These are phyloP conservation scores for Rhinolophus sinicus DNA, from an alignment of 2,113 vertebrate species.

Conservation along the genomic window DNA sequence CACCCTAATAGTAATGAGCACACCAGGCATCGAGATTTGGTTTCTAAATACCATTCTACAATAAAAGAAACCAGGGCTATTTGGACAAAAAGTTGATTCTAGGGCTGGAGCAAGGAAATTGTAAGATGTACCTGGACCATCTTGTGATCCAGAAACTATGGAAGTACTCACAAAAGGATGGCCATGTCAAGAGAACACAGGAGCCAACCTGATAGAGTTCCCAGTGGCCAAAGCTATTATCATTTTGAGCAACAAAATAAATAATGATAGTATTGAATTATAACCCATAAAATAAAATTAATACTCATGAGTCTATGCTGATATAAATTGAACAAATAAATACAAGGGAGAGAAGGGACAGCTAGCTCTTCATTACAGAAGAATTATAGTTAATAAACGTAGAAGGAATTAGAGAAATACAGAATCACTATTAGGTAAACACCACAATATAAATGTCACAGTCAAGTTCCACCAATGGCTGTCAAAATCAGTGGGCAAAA, in stretches of 20 bases:
- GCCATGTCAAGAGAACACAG: neutral
- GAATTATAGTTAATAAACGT: constrained; percentile 8
- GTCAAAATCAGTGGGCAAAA: neutral
- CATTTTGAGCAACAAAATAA: constrained; percentile 19
- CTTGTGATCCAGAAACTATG: neutral
- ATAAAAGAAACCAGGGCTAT: neutral
- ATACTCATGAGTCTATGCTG: neutral
- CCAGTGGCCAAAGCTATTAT: neutral
- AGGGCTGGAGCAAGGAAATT: neutral
- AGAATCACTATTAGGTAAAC: neutral
- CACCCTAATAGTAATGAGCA: neutral
- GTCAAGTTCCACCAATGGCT: neutral
- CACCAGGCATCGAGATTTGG: neutral
- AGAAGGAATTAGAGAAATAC: neutral
- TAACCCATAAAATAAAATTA: constrained; percentile 15
- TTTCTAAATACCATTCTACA: neutral
- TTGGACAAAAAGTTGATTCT: neutral
- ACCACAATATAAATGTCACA: neutral
- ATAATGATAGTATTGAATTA: neutral
- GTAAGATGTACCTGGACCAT: neutral
- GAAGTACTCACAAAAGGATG: neutral
- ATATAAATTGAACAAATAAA: neutral
- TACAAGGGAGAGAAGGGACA: neutral
- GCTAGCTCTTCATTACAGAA: neutral
- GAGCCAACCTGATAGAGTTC: neutral